These are phyloP conservation scores for Bacillus rossius DNA, from an alignment of 1,140 invertebrate species.

Conservation along the genomic window DNA sequence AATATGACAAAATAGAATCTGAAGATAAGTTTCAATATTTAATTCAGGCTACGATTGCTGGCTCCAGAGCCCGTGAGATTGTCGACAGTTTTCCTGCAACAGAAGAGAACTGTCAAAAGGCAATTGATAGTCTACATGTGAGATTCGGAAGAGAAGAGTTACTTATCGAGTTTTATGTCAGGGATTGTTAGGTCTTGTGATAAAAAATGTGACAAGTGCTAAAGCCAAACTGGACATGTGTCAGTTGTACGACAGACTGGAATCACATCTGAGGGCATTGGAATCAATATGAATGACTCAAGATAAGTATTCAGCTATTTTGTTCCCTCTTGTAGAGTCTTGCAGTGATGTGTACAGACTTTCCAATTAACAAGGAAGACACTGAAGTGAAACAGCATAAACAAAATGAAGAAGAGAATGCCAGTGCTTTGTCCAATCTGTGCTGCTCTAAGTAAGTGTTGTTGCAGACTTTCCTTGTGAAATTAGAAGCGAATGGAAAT, in stretches of 20 bases:
- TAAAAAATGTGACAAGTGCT: background rate
- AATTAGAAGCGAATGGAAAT: background rate
- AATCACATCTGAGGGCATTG: constrained; percentile 29
- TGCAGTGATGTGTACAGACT: background rate
- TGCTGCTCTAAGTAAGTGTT: background rate
- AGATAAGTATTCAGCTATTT: constrained; percentile 34
- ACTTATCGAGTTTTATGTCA: constrained; percentile 20
- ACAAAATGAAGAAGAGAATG: background rate
- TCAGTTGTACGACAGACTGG: constrained; percentile 16
- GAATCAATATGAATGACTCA: constrained; percentile 35
- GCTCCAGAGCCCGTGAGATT: constrained; percentile 20
- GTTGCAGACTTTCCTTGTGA: constrained; percentile 15
- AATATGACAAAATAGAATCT: constrained; percentile 20
- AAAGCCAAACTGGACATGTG: constrained; percentile 4
- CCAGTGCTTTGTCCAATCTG: background rate
- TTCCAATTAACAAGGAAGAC: background rate
- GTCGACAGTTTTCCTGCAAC: constrained; percentile 13
- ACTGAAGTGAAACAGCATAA: background rate
- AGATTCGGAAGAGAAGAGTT: constrained; percentile 20
- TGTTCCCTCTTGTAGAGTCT: constrained; percentile 38
- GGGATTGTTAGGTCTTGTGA: constrained; percentile 17
- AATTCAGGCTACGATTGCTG: constrained; percentile 16
- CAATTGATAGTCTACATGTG: constrained; percentile 16
- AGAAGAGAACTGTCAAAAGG: constrained; percentile 22
- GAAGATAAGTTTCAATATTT: constrained; percentile 26